phyloP scores from a whole-genome alignment of 92 coral and sea anemone species.

The Zoanthus solanderi region DNA sequence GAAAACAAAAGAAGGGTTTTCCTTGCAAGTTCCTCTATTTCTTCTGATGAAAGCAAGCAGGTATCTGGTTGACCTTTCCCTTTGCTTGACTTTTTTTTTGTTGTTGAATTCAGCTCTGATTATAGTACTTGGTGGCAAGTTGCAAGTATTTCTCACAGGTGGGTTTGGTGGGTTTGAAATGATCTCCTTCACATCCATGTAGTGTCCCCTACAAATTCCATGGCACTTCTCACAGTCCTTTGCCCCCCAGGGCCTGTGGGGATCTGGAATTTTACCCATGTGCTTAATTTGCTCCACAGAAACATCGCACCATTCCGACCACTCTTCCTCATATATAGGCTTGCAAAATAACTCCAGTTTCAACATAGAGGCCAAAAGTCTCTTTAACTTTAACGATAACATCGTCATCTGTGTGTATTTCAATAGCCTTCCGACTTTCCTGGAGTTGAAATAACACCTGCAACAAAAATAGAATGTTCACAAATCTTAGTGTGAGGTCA shows the following conservation, averaged over 20 bases:
- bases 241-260: conserved; percentile 46
- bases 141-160: conserved; percentile 35
- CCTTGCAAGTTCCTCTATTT: neutral
- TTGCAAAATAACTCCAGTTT: conserved; percentile 35
- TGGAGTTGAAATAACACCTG: conserved; percentile 28
- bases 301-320: conserved; percentile 36
- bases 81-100: conserved; percentile 17
- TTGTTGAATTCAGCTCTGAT: conserved; percentile 25
- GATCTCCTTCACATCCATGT: neutral
- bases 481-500: conserved; percentile 17
- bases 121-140: conserved; percentile 21
- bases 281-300: neutral
- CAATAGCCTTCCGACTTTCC: conserved; percentile 31
- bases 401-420: conserved; percentile 5
- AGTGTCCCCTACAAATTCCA: no score
- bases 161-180: conserved; percentile 11
- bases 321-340: conserved; percentile 25
- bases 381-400: conserved; percentile 11
- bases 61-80: conserved; percentile 30
- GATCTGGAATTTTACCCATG: conserved; percentile 10
- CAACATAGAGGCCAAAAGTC: conserved; percentile 24
- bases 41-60: conserved; percentile 30
- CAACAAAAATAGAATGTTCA: conserved; percentile 20
- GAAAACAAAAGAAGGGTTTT: neutral
- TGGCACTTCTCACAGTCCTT: conserved; percentile 41